Evolutionary conservation across 2,797 vertebrate genomes (phyloP), one percentile per base, ranked within the genome.

Genomic region (Takifugu rubripes): DNA sequence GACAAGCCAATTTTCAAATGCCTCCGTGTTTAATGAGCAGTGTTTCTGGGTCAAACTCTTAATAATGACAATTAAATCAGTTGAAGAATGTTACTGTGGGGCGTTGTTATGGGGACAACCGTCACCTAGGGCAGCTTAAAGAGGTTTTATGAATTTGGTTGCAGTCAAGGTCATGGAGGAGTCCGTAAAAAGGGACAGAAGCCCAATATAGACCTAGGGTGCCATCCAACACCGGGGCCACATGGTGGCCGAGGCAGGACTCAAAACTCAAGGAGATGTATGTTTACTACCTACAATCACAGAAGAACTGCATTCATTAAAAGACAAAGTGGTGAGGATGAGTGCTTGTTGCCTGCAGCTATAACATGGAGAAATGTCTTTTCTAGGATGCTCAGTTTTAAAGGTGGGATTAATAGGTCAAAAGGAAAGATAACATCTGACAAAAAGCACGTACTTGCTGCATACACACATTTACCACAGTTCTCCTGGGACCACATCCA

Each of bases 31-130:
- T 64, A 49, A 40, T 43, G 24, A 29, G 40, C 40, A 53, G 25
- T 45, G 27, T 67, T 77, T 78, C 68, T 78, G 25, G 74, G 71
- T 67, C 59, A 68, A 47, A 75, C 69, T 26, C 49, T 36, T 71
- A 62, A 66, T 65, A 72, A 3, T 77, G 70, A 73, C 49, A 54
- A 81, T 76, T 77, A 78, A 83, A 79, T 79, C 76, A 80, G 70
- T 60, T 63, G 59, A 68, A 74, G 64, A 81, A 81, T 71, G 73
- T 61, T 62, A 72, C 66, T 52, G 70, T 10, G 42, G 58, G 72
- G 49, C 31, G 1, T 14, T 25, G 21, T 70, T 74, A 62, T 49
- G 26, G 52, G 73, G 66, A 65, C 64, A 76, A 66, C 59, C 64
- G 64, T 63, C 52, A 75, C 63, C 67, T 59, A 40, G 15, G 65